Percentiles rank a stretch among this genome's conserved stretches.
phyloP scores from a whole-genome alignment of 1,140 invertebrate species.

The Trachelipus rathkii region DNA sequence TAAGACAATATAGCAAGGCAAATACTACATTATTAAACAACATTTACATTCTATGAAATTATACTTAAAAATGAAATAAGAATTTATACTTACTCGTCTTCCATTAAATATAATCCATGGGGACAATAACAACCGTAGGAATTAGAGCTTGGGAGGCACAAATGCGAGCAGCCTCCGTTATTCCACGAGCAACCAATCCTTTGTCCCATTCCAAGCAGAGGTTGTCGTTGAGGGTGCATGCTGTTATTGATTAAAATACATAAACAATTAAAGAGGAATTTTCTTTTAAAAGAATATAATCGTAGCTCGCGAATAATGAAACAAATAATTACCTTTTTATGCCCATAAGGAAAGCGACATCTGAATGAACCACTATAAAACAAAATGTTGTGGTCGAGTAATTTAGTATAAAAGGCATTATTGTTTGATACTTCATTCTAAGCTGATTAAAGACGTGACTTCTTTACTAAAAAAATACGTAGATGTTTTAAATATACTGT shows the following conservation, averaged over 20 bases:
- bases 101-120: slow-evolving; percentile 46
- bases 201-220: slow-evolving; percentile 54
- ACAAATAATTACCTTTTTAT: slow-evolving; percentile 61
- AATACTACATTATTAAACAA: too few relatives aligned
- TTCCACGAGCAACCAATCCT: slow-evolving; percentile 66
- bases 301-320: neutral
- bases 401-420: too few relatives aligned
- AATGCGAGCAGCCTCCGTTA: slow-evolving; percentile 81
- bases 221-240: slow-evolving; percentile 75
- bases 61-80: neutral
- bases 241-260: slow-evolving; percentile 44
- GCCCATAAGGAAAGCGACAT: slow-evolving; percentile 78
- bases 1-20: too few relatives aligned
- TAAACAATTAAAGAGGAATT: neutral
- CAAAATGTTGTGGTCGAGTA: too few relatives aligned
- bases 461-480: too few relatives aligned
- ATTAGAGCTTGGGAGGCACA: slow-evolving; percentile 66
- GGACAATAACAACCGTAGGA: slow-evolving; percentile 49
- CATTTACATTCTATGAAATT: too few relatives aligned
- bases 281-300: neutral
- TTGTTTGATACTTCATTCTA: too few relatives aligned
- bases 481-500: too few relatives aligned
- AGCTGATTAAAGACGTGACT: too few relatives aligned
- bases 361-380: slow-evolving; percentile 72
- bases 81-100: slow-evolving; percentile 42